Base-by-base conservation (phyloP, 2,888 invertebrate genomes). In the Conus canariensis region DNA sequence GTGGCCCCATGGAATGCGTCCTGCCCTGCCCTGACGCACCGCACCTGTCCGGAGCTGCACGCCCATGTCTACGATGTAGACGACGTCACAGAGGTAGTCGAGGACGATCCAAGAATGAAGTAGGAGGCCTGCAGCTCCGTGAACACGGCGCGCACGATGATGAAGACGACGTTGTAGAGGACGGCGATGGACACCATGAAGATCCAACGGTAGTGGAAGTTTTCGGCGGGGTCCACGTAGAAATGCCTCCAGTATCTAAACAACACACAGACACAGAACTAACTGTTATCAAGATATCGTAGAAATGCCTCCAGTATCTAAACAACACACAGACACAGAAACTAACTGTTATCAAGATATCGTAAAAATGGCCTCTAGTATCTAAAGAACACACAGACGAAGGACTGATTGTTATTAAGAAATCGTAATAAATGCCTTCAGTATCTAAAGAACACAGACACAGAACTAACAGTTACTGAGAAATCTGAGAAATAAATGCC, bases 31-130 rank as follows among this genome's bases (percentile, higher is more conserved):
- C 45, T 45, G 45, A 45, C 45, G 45, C 45, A 70, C 90, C 90
- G 87, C 93, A 99, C 99, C 99, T 97, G 99, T 99, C 95, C 99
- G 98, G 93, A 98, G 97, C 95, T 98, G 98, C 45, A 99, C 97
- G 92, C 98, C 96, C 94, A 98, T 98, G 96, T 99, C 99, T 90
- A 98, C 95, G 89, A 98, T 95, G 96, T 99, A 99, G 94, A 99
- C 97, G 90, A 97, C 96, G 97, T 99, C 99, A 96, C 98, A 98
- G 92, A 98, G 95, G 96, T 98, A 98, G 97, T 99, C 99, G 94
- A 98, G 96, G 56, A 97, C 97, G 96, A 98, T 98, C 99, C 99
- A 99, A 98, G 95, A 22, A 97, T 96, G 22, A 97, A 97, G 90
- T 97, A 95, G 67, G 88, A 82, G 16, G 98, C 97, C 96, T 99